Base-by-base conservation (phyloP, 2,113 vertebrate species). In the Onychostruthus taczanowskii region DNA sequence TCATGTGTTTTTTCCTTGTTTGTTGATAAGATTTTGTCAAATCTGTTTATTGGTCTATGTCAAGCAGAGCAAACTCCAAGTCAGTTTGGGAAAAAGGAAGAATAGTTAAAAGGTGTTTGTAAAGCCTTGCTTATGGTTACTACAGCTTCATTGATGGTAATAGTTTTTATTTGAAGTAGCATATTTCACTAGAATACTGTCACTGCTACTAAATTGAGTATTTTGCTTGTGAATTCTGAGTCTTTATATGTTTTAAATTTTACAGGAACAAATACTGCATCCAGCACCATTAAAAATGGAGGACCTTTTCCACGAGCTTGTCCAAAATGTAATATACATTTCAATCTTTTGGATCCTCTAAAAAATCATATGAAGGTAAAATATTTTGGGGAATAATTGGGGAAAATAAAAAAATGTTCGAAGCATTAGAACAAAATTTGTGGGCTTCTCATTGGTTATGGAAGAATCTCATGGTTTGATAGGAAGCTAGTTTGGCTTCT, bases 251-350 rank as follows among this genome's bases (percentile, higher is more conserved):
- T 41, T 91, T 75, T 92, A 79, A 92, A 88, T 96, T 97, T 95
- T 97, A 63, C 93, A 98, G 98, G 64, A 83, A 80, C 91, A 92
- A 94, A 95, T 96, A 79, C 72, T 79, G 64, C 49, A 43, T 91
- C 95, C 53, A 96, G 76, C 88, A 94, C 93, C 22, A 93, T 97
- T 96, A 99, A 99, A 97, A 99, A 99, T 95, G 98, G 98, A 82
- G 97, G 97, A 56, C 98, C 98, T 68, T 96, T 98, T 67, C 98
- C 98, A 96, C 98, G 97, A 94, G 99, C 98, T 82, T 99, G 99
- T 97, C 98, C 98, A 14, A 98, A 98, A 75, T 99, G 99, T 97
- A 98, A 98, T 92, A 98, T 98, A 97, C 98, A 99, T 84, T 99
- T 99, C 91, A 97, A 98, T 82, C 98, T 98, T 94, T 96, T 98